A percentile compares a stretch with the other conserved stretches of the same genome.
These are phyloP conservation scores for Propithecus perrieri DNA, from an alignment of 2,797 vertebrate species.

Conservation along the genomic window DNA sequence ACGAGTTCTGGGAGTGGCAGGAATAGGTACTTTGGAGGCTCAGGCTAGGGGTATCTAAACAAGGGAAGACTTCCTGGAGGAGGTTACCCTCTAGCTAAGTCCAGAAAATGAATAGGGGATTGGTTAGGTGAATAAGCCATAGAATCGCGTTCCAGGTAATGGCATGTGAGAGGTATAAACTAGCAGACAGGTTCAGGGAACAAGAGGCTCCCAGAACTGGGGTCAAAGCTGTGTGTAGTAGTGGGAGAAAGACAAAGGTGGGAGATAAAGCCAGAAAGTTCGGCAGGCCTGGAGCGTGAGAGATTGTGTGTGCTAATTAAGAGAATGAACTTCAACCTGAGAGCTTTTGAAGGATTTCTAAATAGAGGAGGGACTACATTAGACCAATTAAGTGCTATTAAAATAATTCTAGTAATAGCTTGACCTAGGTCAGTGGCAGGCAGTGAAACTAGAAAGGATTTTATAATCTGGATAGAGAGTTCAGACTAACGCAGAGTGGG, in stretches of 20 bases:
- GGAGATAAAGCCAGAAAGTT: background rate
- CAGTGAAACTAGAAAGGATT: background rate
- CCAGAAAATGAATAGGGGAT: background rate
- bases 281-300: background rate
- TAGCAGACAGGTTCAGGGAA: background rate
- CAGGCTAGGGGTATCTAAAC: background rate
- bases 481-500: background rate
- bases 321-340: background rate
- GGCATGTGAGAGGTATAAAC: background rate
- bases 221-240: background rate
- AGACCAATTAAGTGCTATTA: background rate
- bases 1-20: background rate
- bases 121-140: background rate
- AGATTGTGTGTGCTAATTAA: background rate
- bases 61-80: background rate
- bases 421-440: background rate
- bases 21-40: background rate
- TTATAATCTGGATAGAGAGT: background rate
- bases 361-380: background rate
- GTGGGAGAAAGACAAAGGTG: background rate
- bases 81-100: background rate
- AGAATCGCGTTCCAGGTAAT: background rate
- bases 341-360: background rate
- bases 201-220: background rate
- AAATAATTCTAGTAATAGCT: background rate